These are phyloP conservation scores for Acrobasis repandana DNA, from an alignment of 2,888 invertebrate genomes.

Conservation along the genomic window DNA sequence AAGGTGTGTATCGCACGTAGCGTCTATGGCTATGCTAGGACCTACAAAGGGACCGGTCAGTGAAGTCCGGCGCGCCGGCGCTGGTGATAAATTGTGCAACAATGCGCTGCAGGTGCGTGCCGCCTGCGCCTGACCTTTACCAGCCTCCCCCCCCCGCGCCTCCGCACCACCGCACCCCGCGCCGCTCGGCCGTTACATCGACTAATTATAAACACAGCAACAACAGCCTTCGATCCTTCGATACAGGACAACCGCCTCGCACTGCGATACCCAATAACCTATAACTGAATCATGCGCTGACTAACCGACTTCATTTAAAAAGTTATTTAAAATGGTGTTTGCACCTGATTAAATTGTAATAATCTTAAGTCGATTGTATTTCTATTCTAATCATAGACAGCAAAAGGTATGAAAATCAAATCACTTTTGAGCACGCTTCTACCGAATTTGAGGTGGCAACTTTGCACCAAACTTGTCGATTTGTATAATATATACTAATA, in stretches of 20 bases:
- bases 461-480: too few relatives aligned
- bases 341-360: too few relatives aligned
- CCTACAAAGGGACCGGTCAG: background rate
- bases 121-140: constrained; percentile 49
- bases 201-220: constrained; percentile 46
- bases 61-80: background rate
- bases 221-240: constrained; percentile 32
- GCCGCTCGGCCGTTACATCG: constrained; percentile 28
- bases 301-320: background rate
- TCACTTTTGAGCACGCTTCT: too few relatives aligned
- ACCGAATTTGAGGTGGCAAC: too few relatives aligned
- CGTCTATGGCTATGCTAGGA: background rate
- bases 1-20: background rate
- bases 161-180: constrained; percentile 22
- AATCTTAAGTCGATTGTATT: too few relatives aligned
- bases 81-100: constrained; percentile 43
- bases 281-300: background rate
- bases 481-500: too few relatives aligned
- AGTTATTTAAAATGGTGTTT: too few relatives aligned
- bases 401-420: too few relatives aligned
- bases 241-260: constrained; percentile 1
- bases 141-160: constrained; percentile 23
- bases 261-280: constrained; percentile 1
- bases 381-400: too few relatives aligned
- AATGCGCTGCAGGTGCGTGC: constrained; percentile 46